Evolutionary conservation across 2,888 invertebrate genomes (phyloP).

Genomic region (Anthoptus insignis): DNA sequence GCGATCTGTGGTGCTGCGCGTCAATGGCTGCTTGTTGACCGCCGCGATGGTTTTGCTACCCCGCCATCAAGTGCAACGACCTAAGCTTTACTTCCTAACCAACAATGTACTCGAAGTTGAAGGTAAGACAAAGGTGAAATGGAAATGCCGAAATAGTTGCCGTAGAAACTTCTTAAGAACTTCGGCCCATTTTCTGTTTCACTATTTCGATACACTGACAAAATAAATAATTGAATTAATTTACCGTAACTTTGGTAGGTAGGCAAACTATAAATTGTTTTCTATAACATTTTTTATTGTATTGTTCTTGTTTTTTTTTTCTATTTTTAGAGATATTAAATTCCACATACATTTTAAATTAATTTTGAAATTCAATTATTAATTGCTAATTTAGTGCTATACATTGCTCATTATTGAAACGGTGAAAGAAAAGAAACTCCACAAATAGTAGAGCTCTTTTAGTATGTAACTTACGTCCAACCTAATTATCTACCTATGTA

Average conservation of each 20-base stretch:
- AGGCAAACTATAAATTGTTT: neutral
- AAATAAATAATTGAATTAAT: slow-evolving; percentile 30
- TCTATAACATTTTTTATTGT: no score
- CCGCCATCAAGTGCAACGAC: slow-evolving; percentile 64
- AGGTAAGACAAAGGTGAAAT: slow-evolving; percentile 66
- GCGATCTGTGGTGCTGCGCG: slow-evolving; percentile 69
- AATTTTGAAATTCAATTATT: no score
- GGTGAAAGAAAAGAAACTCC: no score
- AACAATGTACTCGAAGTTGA: slow-evolving; percentile 65
- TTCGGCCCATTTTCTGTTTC: slow-evolving; percentile 46
- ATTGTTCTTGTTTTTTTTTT: no score
- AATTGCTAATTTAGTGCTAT: no score
- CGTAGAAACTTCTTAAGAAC: slow-evolving; percentile 43
- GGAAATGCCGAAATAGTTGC: slow-evolving; percentile 60
- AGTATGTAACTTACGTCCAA: no score
- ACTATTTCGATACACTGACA: slow-evolving; percentile 44
- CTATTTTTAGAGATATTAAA: no score
- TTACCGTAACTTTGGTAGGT: slow-evolving; percentile 10
- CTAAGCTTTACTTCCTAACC: slow-evolving; percentile 50
- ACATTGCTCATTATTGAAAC: no score
- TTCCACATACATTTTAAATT: no score
- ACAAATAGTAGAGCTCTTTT: no score
- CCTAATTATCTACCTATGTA: no score
- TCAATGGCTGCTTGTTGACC: slow-evolving; percentile 69
- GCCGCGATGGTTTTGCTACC: slow-evolving; percentile 76